Conservation (phyloP, 2,797 vertebrate species). For the Geotria australis region DNA sequence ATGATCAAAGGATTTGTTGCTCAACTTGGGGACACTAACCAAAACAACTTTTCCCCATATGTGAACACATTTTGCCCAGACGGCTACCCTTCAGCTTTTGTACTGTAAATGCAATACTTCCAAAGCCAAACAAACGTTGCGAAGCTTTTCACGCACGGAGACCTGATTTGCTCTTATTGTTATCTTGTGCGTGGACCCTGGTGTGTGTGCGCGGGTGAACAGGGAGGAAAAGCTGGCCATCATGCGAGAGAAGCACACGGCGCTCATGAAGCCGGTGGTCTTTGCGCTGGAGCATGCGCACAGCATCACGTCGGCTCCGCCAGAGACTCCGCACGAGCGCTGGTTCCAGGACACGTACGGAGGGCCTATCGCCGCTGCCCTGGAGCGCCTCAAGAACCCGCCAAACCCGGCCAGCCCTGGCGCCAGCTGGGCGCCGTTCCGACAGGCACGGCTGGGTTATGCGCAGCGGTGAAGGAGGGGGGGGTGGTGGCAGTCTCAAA, state of each 20-base stretch:
- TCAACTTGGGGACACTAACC: too few species aligned
- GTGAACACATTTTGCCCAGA: too few species aligned
- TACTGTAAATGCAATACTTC: too few species aligned
- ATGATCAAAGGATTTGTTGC: too few species aligned
- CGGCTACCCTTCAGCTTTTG: too few species aligned
- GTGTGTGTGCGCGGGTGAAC: not conserved
- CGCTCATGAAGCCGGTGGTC: slow-evolving; percentile 84
- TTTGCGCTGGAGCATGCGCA: slow-evolving; percentile 79
- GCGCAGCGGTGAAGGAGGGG: too few species aligned
- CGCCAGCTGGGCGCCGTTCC: slow-evolving; percentile 89
- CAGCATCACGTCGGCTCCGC: slow-evolving; percentile 57
- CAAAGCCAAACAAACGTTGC: too few species aligned
- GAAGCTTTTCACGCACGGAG: too few species aligned
- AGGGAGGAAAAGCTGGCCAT: slow-evolving; percentile 94
- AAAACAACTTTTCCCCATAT: too few species aligned
- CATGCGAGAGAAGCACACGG: slow-evolving; percentile 91
- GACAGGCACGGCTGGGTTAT: slow-evolving; percentile 29
- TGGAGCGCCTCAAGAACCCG: slow-evolving; percentile 58
- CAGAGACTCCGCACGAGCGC: slow-evolving; percentile 80
- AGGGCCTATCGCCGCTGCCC: slow-evolving; percentile 42
- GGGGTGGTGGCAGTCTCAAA: too few species aligned
- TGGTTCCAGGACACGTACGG: slow-evolving; percentile 94
- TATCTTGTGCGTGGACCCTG: too few species aligned
- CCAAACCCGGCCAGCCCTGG: slow-evolving; percentile 72
- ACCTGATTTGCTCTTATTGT: too few species aligned